Percentiles rank a stretch among this genome's conserved stretches.
These are phyloP conservation scores for Tragelaphus eurycerus DNA, from an alignment of 2,797 vertebrate genomes.

Conservation along the genomic window DNA sequence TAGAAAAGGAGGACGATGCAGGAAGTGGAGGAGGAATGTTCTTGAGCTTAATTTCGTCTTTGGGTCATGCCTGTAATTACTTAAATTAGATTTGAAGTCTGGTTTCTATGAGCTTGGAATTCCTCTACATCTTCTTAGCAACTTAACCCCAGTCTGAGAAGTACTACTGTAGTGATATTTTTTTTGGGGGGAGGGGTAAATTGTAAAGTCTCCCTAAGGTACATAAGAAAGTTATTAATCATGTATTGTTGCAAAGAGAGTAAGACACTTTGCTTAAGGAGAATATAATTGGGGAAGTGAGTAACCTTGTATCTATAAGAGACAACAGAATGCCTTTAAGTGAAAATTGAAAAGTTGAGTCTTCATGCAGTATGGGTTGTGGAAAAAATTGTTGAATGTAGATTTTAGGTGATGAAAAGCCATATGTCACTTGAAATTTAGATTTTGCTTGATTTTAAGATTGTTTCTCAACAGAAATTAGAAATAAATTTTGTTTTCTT, in stretches of 20 bases:
- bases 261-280: not conserved
- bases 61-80: not conserved
- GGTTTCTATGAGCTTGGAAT: not conserved
- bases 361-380: not conserved
- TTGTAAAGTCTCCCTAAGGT: not conserved
- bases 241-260: not conserved
- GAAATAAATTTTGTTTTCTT: not conserved
- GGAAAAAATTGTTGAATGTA: not conserved
- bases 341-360: not conserved
- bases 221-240: not conserved
- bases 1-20: not conserved
- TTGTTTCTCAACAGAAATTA: not conserved
- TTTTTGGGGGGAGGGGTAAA: not conserved
- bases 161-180: not conserved
- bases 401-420: not conserved
- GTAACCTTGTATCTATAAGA: not conserved
- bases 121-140: not conserved
- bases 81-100: constrained; percentile 27
- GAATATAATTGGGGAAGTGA: not conserved
- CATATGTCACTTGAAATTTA: not conserved
- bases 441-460: not conserved
- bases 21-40: not conserved
- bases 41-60: constrained; percentile 38
- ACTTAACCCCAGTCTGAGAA: not conserved
- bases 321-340: not conserved